phyloP scores from a whole-genome alignment of 2,113 vertebrate genomes.

The Leucopsar rothschildi region DNA sequence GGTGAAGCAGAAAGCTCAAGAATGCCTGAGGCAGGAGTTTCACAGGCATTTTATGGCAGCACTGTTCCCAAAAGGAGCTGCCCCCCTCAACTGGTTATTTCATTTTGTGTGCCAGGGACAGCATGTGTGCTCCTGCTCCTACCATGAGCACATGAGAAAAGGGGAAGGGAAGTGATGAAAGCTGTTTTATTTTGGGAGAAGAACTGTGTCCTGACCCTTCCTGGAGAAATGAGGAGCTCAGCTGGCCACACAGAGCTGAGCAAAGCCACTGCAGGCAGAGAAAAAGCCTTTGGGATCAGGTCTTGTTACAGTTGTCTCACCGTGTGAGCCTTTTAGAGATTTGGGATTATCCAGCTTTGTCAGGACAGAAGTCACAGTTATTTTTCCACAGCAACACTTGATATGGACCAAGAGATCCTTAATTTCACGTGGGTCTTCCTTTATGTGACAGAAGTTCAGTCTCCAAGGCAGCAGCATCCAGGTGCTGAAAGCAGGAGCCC shows the following conservation, averaged over 20 bases:
- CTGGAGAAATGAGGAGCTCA: background rate
- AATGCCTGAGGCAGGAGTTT: conserved; percentile 4
- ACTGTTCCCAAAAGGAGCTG: conserved; percentile 10
- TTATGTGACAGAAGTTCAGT: background rate
- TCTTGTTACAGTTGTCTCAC: background rate
- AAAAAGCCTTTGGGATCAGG: background rate
- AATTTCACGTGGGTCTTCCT: background rate
- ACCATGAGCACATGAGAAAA: background rate
- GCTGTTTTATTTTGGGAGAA: background rate
- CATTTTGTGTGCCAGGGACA: conserved; percentile 11
- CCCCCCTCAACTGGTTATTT: background rate
- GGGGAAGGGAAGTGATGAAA: conserved; percentile 12
- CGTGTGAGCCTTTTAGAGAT: background rate
- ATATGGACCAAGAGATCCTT: too few species aligned
- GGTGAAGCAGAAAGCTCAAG: conserved; percentile 17
- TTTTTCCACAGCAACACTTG: background rate
- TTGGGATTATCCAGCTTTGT: background rate
- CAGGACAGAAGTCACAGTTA: background rate
- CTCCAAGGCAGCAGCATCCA: background rate
- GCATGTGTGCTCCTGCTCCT: conserved; percentile 46
- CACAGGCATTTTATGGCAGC: conserved; percentile 18
- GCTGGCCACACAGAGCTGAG: background rate
- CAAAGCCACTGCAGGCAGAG: background rate
- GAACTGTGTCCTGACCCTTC: background rate
- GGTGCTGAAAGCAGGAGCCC: background rate